A percentile compares a stretch with the other conserved stretches of the same genome.
These are phyloP conservation scores for Pogoniulus pusillus DNA, from an alignment of 2,797 vertebrate species.

Conservation along the genomic window DNA sequence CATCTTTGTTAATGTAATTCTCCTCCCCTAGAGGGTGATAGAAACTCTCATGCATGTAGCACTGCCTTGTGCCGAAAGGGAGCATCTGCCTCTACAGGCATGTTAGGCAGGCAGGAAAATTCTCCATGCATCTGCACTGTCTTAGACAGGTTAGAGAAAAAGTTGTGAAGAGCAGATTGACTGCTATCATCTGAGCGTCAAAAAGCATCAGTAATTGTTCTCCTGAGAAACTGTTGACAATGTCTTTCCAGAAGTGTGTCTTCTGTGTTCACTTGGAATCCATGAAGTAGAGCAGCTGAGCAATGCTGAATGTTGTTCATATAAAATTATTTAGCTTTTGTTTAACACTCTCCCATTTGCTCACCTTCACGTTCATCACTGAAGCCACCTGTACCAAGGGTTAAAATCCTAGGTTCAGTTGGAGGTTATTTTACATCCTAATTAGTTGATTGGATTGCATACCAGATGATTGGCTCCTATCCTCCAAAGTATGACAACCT, in stretches of 20 bases:
- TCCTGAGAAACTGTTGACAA: background rate
- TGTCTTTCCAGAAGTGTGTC: background rate
- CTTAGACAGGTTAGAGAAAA: background rate
- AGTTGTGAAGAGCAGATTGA: background rate
- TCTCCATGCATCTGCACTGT: background rate
- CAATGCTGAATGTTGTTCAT: background rate
- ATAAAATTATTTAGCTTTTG: background rate
- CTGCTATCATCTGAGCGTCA: fast-evolving
- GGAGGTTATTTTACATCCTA: background rate
- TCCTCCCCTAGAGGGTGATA: background rate
- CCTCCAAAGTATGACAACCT: background rate
- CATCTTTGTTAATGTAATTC: background rate
- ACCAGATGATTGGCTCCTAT: background rate
- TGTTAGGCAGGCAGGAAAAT: background rate
- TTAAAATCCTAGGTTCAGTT: background rate
- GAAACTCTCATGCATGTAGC: fast-evolving
- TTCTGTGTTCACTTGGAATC: background rate
- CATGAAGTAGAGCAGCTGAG: background rate
- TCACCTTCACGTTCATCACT: background rate
- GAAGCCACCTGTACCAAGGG: background rate
- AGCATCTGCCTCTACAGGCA: background rate
- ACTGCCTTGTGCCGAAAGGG: background rate
- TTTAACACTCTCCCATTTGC: background rate
- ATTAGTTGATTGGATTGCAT: background rate
- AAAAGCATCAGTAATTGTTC: background rate